These are phyloP conservation scores for Cephalotes varians DNA, from an alignment of 2,888 invertebrate species.

Conservation along the genomic window DNA sequence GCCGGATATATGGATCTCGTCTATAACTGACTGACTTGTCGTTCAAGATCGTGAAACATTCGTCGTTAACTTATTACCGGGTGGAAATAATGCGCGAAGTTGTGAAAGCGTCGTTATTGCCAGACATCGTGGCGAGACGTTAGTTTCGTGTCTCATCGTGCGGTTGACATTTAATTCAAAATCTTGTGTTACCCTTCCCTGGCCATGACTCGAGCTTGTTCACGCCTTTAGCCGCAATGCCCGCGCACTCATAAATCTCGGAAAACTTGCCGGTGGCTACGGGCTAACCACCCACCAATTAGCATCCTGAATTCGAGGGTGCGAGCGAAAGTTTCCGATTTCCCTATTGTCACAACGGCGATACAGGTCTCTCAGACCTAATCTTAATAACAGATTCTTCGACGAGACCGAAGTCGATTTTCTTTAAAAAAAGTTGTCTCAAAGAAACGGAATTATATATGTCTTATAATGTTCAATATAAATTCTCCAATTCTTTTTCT, in stretches of 20 bases:
- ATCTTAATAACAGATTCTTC: conserved; percentile 42
- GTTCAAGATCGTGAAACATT: conserved; percentile 36
- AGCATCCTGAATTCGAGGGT: conserved; percentile 63
- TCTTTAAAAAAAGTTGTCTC: background rate
- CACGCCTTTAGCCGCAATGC: conserved; percentile 51
- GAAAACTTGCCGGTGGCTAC: conserved; percentile 68
- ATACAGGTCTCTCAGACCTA: background rate
- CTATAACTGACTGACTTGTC: conserved; percentile 16
- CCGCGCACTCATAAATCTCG: conserved; percentile 66
- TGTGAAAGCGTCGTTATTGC: conserved; percentile 52
- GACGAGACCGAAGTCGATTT: background rate
- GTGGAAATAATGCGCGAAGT: conserved; percentile 65
- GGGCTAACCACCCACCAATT: conserved; percentile 71
- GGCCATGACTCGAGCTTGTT: conserved; percentile 60
- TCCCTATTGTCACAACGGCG: conserved; percentile 35
- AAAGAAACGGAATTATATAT: background rate
- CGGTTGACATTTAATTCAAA: conserved; percentile 80
- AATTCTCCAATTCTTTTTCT: background rate
- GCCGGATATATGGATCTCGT: background rate
- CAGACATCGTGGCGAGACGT: conserved; percentile 55
- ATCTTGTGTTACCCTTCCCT: conserved; percentile 73
- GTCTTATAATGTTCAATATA: conserved; percentile 1
- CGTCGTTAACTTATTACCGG: conserved; percentile 59
- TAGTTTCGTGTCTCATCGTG: conserved; percentile 75
- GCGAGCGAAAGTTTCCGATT: conserved; percentile 64